phyloP scores from a whole-genome alignment of 2,888 invertebrate species.

The Mycalesis mineus region DNA sequence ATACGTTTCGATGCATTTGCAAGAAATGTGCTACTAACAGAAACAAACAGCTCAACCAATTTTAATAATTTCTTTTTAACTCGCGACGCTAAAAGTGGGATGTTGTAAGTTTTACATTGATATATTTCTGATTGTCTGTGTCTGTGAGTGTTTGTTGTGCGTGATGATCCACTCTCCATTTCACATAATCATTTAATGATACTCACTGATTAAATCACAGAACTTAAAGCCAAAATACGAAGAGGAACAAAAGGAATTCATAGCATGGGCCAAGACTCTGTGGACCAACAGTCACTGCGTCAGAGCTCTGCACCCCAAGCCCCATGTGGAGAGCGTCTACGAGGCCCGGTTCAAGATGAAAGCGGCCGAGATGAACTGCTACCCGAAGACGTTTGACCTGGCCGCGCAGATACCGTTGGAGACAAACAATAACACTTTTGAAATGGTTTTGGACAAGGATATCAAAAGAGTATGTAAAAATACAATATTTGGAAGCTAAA shows the following conservation, averaged over 20 bases:
- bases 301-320: slow-evolving; percentile 55
- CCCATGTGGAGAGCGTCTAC: slow-evolving; percentile 50
- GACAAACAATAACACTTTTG: slow-evolving; percentile 33
- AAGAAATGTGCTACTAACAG: no score
- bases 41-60: no score
- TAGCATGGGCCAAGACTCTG: slow-evolving; percentile 55
- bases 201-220: slow-evolving; percentile 39
- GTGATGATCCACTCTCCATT: no score
- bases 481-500: no score
- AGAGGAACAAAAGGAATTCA: slow-evolving; percentile 57
- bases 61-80: no score
- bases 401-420: slow-evolving; percentile 59
- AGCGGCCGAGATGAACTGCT: slow-evolving; percentile 39
- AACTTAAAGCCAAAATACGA: slow-evolving; percentile 45
- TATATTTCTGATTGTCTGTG: no score
- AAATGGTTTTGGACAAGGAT: slow-evolving; percentile 40
- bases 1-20: no score
- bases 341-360: slow-evolving; percentile 54
- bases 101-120: no score
- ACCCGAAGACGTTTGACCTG: slow-evolving; percentile 47
- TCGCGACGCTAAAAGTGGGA: no score
- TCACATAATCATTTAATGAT: no score
- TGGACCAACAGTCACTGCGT: slow-evolving; percentile 54
- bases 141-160: no score
- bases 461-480: slow-evolving; percentile 50